Base-by-base conservation (phyloP, 2,113 vertebrate species). In the Megalops atlanticus region DNA sequence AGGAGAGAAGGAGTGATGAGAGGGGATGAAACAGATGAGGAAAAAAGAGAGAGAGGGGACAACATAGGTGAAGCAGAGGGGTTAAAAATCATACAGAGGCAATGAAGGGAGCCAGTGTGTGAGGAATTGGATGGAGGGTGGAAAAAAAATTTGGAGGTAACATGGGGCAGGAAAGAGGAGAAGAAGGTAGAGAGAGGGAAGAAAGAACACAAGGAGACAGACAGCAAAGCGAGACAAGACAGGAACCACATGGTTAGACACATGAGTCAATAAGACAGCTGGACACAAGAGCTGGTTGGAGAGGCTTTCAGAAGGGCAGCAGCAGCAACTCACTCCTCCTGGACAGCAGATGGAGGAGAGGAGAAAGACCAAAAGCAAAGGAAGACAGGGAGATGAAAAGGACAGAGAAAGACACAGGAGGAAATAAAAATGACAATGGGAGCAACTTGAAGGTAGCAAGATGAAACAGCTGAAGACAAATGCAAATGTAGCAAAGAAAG, bases 141-240 rank as follows among this genome's bases (percentile, higher is more conserved):
- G n/a, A n/a, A n/a, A n/a, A n/a, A n/a, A n/a, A n/a, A n/a, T n/a
- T n/a, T n/a, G n/a, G 14, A 49, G 5, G 7, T 0, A 0, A 71
- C 6, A 74, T 18, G 27, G 12, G 35, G 6, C 2, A 64, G 27
- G 24, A 77, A 45, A 27, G 43, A 39, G 58, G 41, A 41, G 40
- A 35, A 24, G 35, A 11, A n/a, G 43, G 47, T 49, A 40, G 33
- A 49, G 39, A 15, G 38, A 31, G 78, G 35, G 54, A 31, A 40
- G 39, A 77, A 47, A 35, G 33, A 31, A 83, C 79, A 83, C 40
- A 71, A 58, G 85, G 47, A 76, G 83, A 33, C n/a, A 58, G 47
- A 79, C 52, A 75, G 82, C 21, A 43, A 82, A 81, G 83, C 86
- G 79, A 47, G 77, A 87, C 82, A 82, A 72, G 74, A 85, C 80